phyloP scores from a whole-genome alignment of 30 jellyfish, hydroid and myxozoan species.

The Pelagia noctiluca region DNA sequence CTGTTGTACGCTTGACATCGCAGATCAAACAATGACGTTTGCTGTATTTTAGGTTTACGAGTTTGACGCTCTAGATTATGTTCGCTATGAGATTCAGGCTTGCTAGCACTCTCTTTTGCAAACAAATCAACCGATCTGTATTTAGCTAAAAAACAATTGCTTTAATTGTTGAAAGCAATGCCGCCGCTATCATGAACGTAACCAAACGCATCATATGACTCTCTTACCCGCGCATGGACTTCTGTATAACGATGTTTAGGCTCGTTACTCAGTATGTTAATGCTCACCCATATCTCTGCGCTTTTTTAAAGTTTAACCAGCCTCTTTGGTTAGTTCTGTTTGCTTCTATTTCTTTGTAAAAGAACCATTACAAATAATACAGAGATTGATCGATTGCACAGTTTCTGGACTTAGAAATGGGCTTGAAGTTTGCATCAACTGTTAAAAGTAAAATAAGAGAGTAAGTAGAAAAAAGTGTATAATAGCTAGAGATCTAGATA shows the following conservation, averaged over 20 bases:
- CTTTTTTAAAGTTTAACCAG: neutral
- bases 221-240: neutral
- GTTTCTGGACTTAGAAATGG: slow-evolving; percentile 11
- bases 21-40: slow-evolving; percentile 36
- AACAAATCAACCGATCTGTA: neutral
- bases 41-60: neutral
- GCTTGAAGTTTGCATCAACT: neutral
- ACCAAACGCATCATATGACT: neutral
- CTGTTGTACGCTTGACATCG: neutral
- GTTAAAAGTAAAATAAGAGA: no score
- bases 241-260: slow-evolving; percentile 5
- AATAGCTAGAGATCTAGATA: no score
- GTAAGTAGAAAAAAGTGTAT: no score
- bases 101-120: neutral
- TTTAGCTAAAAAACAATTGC: neutral
- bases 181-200: slow-evolving; percentile 1
- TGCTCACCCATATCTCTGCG: slow-evolving; percentile 8
- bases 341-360: neutral
- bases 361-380: neutral
- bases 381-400: neutral
- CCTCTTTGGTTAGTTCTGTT: no score
- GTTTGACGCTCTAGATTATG: neutral
- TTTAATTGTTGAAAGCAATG: neutral
- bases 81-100: neutral
- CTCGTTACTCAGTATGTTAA: neutral